Conservation (phyloP, 2,113 vertebrate genomes). For the Lamprologus lemairii region DNA sequence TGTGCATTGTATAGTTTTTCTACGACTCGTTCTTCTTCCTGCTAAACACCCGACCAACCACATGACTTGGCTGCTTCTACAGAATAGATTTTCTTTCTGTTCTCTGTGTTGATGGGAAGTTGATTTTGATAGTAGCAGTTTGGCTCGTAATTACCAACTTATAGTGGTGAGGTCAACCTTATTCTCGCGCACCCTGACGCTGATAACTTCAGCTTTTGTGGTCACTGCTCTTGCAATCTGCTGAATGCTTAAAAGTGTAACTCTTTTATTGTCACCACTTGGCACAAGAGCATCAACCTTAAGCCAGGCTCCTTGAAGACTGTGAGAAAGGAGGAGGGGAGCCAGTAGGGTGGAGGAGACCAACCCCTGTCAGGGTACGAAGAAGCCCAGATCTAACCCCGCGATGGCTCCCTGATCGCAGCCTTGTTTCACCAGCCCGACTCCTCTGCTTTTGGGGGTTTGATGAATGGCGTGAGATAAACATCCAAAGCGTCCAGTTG, state of each 20-base stretch:
- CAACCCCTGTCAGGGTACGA: slow-evolving; percentile 5
- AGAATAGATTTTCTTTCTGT: slow-evolving; percentile 19
- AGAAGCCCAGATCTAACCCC: slow-evolving; percentile 17
- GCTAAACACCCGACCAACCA: slow-evolving; percentile 45
- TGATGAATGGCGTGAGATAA: slow-evolving; percentile 67
- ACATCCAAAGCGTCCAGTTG: slow-evolving; percentile 71
- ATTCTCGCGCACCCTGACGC: background rate
- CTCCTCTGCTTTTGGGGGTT: slow-evolving; percentile 21
- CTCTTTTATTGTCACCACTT: background rate
- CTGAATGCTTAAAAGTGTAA: background rate
- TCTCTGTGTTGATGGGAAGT: slow-evolving; percentile 15
- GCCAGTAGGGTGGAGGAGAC: slow-evolving; percentile 12
- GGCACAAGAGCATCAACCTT: background rate
- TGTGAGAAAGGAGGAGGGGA: slow-evolving; percentile 37
- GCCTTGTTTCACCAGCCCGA: slow-evolving; percentile 16
- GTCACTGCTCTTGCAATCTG: background rate
- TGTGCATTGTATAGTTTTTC: slow-evolving; percentile 52
- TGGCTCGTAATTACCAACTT: slow-evolving; percentile 5
- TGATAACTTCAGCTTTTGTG: slow-evolving; percentile 19
- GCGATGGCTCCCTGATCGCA: background rate
- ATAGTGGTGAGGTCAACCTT: slow-evolving; percentile 6
- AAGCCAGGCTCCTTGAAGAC: slow-evolving; percentile 32
- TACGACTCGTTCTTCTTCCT: slow-evolving; percentile 41
- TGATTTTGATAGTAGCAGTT: slow-evolving; percentile 38
- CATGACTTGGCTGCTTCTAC: slow-evolving; percentile 48